phyloP scores from a whole-genome alignment of 37 sponge, comb jelly and placozoan species.

The Spongia lamella region DNA sequence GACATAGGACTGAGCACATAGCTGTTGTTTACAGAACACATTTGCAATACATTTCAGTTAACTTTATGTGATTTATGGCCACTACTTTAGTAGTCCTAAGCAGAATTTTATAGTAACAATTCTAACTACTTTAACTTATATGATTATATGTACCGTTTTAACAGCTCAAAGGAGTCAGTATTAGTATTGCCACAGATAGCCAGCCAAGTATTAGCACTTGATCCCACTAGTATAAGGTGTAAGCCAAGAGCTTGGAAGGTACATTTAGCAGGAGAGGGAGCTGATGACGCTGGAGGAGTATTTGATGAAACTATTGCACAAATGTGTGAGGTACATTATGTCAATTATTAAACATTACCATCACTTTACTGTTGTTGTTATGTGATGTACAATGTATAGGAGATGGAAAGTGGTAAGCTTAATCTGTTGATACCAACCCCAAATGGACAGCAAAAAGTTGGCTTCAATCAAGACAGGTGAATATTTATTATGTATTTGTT shows the following conservation, averaged over 20 bases:
- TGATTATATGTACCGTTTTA: no score
- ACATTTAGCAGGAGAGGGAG: slow-evolving; percentile 81
- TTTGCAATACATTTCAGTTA: no score
- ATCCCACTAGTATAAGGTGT: slow-evolving; percentile 57
- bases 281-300: slow-evolving; percentile 96
- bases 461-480: slow-evolving; percentile 73
- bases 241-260: slow-evolving; percentile 87
- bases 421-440: slow-evolving; percentile 80
- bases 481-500: not conserved
- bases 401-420: slow-evolving; percentile 66
- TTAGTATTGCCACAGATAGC: slow-evolving; percentile 72
- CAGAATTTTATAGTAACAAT: no score
- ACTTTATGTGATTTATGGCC: no score
- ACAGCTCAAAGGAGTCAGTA: slow-evolving; percentile 15
- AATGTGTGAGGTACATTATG: slow-evolving; percentile 71
- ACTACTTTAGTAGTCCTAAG: no score
- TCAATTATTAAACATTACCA: not conserved
- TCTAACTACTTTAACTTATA: no score
- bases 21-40: no score
- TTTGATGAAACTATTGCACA: slow-evolving; percentile 91
- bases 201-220: slow-evolving; percentile 57
- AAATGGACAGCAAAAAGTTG: slow-evolving; percentile 73
- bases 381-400: slow-evolving; percentile 31
- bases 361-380: not conserved
- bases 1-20: no score